Evolutionary conservation across 2,888 invertebrate genomes (phyloP).

Genomic region (Macroteleia sp.): DNA sequence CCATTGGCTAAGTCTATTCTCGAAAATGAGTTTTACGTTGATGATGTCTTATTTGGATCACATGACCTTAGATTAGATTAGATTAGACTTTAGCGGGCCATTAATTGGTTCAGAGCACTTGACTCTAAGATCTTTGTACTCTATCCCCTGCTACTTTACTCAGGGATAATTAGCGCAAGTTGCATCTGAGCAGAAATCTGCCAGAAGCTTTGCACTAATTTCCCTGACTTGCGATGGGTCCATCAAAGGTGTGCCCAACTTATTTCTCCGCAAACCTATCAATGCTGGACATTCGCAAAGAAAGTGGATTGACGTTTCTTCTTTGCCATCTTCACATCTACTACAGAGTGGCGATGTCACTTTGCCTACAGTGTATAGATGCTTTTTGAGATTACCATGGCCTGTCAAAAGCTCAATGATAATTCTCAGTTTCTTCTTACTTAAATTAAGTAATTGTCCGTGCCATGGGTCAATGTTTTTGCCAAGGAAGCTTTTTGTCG

Average conservation of each 20-base stretch:
- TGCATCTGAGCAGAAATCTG: neutral
- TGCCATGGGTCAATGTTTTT: neutral
- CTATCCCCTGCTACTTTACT: neutral
- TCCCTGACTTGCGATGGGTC: neutral
- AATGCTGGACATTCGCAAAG: conserved; percentile 53
- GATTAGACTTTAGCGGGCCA: neutral
- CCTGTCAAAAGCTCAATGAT: neutral
- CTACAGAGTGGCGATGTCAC: neutral
- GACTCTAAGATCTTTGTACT: neutral
- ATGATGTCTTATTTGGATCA: no score
- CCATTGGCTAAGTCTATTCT: no score
- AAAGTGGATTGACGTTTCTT: conserved; percentile 15
- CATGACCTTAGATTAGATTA: no score
- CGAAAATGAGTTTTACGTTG: no score
- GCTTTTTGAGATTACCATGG: conserved; percentile 8
- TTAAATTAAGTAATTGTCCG: no score
- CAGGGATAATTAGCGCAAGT: neutral
- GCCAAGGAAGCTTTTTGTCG: neutral
- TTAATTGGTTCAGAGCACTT: neutral
- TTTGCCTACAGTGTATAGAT: neutral
- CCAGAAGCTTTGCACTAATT: neutral
- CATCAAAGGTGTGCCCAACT: neutral
- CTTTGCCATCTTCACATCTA: conserved; percentile 12
- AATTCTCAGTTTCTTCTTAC: neutral
- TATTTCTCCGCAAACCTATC: neutral